A percentile compares a stretch with the other conserved stretches of the same genome.
Evolutionary conservation across 2,888 invertebrate genomes (phyloP).

Genomic region (Cistogaster globosa): DNA sequence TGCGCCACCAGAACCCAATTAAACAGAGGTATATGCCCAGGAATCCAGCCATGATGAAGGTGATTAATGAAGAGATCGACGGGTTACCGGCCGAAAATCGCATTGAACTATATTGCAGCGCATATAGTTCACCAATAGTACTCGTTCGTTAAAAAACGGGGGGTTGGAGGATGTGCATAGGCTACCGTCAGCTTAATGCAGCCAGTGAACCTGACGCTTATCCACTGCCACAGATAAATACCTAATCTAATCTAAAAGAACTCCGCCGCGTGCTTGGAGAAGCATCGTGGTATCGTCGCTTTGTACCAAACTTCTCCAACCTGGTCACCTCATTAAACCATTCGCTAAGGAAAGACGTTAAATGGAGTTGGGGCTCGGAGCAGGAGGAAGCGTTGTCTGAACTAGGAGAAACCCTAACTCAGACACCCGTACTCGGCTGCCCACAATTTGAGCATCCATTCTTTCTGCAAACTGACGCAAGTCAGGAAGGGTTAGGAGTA

Average conservation of each 20-base stretch:
- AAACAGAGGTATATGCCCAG: too few species aligned
- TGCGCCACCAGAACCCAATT: too few species aligned
- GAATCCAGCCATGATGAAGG: too few species aligned
- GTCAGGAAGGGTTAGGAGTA: slow-evolving; percentile 20
- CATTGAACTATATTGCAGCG: slow-evolving; percentile 53
- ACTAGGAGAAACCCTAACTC: too few species aligned
- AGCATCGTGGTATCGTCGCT: too few species aligned
- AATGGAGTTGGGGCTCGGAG: too few species aligned
- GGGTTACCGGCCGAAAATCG: slow-evolving; percentile 14
- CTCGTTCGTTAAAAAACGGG: neutral
- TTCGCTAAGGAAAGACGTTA: too few species aligned
- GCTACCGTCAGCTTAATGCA: slow-evolving; percentile 45
- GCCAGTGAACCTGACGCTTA: slow-evolving; percentile 45
- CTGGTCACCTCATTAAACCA: too few species aligned
- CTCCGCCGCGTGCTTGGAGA: too few species aligned
- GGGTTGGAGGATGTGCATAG: slow-evolving; percentile 40
- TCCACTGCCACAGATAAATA: slow-evolving; percentile 43
- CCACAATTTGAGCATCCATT: slow-evolving; percentile 34
- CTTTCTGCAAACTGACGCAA: slow-evolving; percentile 57
- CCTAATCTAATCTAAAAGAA: neutral
- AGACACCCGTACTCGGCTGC: neutral
- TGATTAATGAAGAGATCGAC: slow-evolving; percentile 22
- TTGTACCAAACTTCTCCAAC: too few species aligned
- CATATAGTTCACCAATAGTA: slow-evolving; percentile 53
- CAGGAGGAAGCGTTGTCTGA: too few species aligned